These are phyloP conservation scores for Tetragonula carbonaria DNA, from an alignment of 2,888 invertebrate species.

Conservation along the genomic window DNA sequence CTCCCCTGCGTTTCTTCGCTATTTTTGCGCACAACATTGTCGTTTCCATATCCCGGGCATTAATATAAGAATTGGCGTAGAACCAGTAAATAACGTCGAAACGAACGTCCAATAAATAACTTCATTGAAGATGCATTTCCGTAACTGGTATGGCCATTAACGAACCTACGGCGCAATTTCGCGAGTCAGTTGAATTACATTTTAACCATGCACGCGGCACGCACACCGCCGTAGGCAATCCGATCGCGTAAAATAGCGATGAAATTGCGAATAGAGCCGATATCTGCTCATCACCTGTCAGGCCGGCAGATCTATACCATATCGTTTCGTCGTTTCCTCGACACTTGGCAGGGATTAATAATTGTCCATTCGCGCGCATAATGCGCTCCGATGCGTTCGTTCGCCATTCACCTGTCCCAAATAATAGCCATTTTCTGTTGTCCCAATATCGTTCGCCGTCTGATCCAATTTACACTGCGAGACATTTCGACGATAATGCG, in stretches of 20 bases:
- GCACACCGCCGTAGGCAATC: conserved; percentile 34
- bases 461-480: conserved; percentile 7
- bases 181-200: conserved; percentile 25
- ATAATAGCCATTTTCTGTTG: conserved; percentile 31
- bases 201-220: conserved; percentile 16
- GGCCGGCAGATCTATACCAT: conserved; percentile 29
- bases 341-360: conserved; percentile 58
- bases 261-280: conserved; percentile 56
- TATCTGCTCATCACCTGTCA: conserved; percentile 55
- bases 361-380: conserved; percentile 38
- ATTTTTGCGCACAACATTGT: background rate
- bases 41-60: background rate
- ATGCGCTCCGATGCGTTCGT: conserved; percentile 28
- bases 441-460: background rate
- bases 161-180: conserved; percentile 23
- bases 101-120: background rate
- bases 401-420: conserved; percentile 14
- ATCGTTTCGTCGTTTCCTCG: conserved; percentile 57
- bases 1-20: background rate
- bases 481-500: background rate
- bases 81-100: background rate
- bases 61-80: background rate
- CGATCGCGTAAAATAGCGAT: conserved; percentile 53
- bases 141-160: conserved; percentile 3
- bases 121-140: conserved; percentile 1